Percentiles rank a stretch among this genome's conserved stretches.
Conservation (phyloP, 2,113 vertebrate genomes). For the Neoarius graeffei region DNA sequence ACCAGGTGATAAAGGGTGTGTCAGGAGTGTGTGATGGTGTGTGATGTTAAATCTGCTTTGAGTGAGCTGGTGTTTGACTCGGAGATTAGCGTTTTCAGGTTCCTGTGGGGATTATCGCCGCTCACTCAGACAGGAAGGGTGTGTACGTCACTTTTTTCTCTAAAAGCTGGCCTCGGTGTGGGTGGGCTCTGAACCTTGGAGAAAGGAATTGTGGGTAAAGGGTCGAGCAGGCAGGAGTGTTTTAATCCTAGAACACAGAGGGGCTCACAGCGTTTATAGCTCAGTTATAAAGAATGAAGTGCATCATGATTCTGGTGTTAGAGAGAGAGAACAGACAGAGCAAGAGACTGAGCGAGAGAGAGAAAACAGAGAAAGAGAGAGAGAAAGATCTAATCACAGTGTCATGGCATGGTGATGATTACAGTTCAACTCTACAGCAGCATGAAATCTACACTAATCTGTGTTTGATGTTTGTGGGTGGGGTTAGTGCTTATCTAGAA, state of each 20-base stretch:
- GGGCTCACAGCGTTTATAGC: neutral
- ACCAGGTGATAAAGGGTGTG: too few relatives aligned
- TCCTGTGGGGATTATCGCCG: conserved; percentile 54
- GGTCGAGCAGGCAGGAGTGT: neutral
- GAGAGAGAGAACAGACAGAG: too few relatives aligned
- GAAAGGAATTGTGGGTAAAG: conserved; percentile 11
- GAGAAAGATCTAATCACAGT: neutral
- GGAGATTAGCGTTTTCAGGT: too few relatives aligned
- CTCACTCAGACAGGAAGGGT: conserved; percentile 25
- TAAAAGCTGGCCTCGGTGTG: conserved; percentile 33
- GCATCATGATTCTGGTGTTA: neutral
- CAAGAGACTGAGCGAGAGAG: too few relatives aligned
- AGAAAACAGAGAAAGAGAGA: too few relatives aligned
- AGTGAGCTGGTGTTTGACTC: too few relatives aligned
- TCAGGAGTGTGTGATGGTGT: too few relatives aligned
- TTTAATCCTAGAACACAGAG: neutral
- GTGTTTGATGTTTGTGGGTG: neutral
- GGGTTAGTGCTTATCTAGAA: neutral
- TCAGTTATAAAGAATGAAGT: neutral
- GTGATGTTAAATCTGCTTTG: too few relatives aligned
- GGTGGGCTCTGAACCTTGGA: conserved; percentile 34
- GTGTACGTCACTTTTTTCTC: conserved; percentile 28
- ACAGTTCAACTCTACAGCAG: neutral
- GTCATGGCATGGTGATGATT: neutral
- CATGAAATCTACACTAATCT: neutral